Evolutionary conservation across 1,140 invertebrate genomes (phyloP).

Genomic region (Diplogasteroides magnus): DNA sequence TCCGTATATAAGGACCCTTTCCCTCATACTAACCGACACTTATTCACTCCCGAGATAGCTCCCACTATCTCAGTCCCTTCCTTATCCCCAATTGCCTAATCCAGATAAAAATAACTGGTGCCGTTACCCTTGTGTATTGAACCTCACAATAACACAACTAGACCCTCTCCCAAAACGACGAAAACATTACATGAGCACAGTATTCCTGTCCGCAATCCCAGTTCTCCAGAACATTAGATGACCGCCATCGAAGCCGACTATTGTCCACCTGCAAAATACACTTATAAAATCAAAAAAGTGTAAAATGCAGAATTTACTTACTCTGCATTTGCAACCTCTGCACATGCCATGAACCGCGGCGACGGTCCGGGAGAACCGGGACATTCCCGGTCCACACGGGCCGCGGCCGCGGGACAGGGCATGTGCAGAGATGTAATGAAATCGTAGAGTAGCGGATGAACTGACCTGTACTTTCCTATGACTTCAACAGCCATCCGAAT

Average conservation of each 20-base stretch:
- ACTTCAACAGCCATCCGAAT: neutral
- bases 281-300: too few species aligned
- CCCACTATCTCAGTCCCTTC: too few species aligned
- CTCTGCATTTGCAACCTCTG: neutral
- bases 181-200: neutral
- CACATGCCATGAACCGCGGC: neutral
- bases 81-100: too few species aligned
- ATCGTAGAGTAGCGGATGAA: too few species aligned
- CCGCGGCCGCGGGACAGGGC: neutral
- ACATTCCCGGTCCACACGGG: neutral
- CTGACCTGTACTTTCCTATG: neutral
- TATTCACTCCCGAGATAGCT: too few species aligned
- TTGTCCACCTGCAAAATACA: neutral
- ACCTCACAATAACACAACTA: neutral
- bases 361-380: neutral
- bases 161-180: neutral
- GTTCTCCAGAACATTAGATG: neutral
- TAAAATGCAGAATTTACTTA: neutral
- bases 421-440: too few species aligned
- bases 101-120: too few species aligned
- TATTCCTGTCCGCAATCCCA: neutral
- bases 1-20: too few species aligned
- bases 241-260: neutral
- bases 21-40: too few species aligned
- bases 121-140: too few species aligned